These are phyloP conservation scores for Acronicta leporina DNA, from an alignment of 2,888 invertebrate species.

Conservation along the genomic window DNA sequence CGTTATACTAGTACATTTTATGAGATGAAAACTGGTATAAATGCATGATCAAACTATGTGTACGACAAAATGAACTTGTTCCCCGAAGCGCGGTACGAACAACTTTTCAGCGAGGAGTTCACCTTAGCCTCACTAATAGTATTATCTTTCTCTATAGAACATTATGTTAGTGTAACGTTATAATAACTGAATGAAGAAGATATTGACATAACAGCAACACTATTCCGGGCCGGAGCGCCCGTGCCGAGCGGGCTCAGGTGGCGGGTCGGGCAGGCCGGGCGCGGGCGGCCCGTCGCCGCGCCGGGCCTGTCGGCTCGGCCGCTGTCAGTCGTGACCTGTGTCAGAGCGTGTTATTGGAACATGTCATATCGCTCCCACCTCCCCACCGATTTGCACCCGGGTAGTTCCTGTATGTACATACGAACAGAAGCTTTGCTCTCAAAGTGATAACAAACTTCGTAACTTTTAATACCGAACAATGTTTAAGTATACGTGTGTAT, in stretches of 20 bases:
- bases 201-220: neutral
- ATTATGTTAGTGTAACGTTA: no score
- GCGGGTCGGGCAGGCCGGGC: slow-evolving; percentile 2
- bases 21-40: neutral
- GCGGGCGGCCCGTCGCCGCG: neutral
- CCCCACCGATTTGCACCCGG: slow-evolving; percentile 1
- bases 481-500: no score
- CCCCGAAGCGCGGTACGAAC: slow-evolving; percentile 1
- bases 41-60: slow-evolving; percentile 29
- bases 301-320: slow-evolving; percentile 13
- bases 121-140: neutral
- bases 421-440: neutral
- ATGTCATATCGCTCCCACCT: slow-evolving; percentile 27
- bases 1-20: no score
- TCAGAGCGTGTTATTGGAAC: slow-evolving; percentile 42
- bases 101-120: slow-evolving; percentile 26
- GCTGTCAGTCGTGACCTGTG: slow-evolving; percentile 31
- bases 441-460: no score
- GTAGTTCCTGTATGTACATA: neutral
- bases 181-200: neutral
- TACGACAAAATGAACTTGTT: slow-evolving; percentile 35
- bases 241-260: slow-evolving; percentile 10
- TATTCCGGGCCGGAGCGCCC: neutral
- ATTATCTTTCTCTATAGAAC: no score
- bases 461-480: no score